A percentile compares a stretch with the other conserved stretches of the same genome.
Conservation (phyloP, 2,113 vertebrate genomes). For the Nycticryphes semicollaris region DNA sequence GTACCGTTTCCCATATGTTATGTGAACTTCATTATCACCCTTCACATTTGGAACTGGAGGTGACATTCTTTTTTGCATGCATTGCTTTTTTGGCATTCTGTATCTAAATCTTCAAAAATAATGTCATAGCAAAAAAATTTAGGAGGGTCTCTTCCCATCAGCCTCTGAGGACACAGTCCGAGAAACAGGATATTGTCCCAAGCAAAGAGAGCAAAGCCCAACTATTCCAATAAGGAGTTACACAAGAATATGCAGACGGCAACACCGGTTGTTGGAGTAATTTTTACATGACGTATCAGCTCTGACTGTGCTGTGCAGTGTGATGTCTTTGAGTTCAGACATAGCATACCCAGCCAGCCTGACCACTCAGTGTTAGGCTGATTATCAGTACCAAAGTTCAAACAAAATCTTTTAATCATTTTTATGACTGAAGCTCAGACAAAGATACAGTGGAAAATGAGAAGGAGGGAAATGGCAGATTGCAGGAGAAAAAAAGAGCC, state of each 20-base stretch:
- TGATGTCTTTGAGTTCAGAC: neutral
- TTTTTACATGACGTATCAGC: rapidly evolving
- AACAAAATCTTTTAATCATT: neutral
- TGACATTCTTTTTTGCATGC: neutral
- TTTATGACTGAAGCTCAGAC: neutral
- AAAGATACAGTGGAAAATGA: neutral
- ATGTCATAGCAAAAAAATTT: neutral
- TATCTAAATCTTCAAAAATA: slow-evolving; percentile 8
- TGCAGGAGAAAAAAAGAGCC: neutral
- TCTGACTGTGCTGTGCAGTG: neutral
- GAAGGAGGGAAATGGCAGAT: neutral
- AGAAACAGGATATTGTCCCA: neutral
- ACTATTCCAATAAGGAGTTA: neutral
- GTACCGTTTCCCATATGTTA: slow-evolving; percentile 10
- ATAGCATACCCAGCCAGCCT: neutral
- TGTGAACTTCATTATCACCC: slow-evolving; percentile 23
- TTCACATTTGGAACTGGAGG: slow-evolving; percentile 5
- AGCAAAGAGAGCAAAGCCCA: neutral
- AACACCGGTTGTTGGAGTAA: neutral
- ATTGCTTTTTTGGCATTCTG: neutral
- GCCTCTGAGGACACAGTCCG: neutral
- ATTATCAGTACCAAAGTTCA: neutral
- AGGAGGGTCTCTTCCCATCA: neutral
- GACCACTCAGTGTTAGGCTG: neutral
- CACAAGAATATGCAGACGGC: neutral